A percentile compares a stretch with the other conserved stretches of the same genome.
phyloP scores from a whole-genome alignment of 2,888 invertebrate species.

The Iselma pallidipennis region DNA sequence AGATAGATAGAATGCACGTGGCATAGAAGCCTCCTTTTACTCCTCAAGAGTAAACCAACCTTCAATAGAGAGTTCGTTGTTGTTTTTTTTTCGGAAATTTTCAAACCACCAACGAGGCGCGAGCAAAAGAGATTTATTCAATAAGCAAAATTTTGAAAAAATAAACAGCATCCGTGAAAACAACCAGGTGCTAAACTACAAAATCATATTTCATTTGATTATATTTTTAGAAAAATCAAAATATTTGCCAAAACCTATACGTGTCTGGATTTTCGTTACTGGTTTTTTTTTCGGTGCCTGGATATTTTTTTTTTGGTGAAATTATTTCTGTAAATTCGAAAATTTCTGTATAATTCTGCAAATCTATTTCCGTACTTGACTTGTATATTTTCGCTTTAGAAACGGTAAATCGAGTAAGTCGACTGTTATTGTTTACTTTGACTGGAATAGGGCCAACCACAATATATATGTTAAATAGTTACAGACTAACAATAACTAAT shows the following conservation, averaged over 20 bases:
- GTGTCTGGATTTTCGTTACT: background rate
- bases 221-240: background rate
- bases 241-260: background rate
- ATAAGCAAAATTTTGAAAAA: no score
- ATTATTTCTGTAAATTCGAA: no score
- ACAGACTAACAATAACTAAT: conserved; percentile 13
- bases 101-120: no score
- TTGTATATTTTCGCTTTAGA: conserved; percentile 31
- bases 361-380: conserved; percentile 1
- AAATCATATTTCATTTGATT: background rate
- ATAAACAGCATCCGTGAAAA: background rate
- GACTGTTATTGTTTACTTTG: conserved; percentile 29
- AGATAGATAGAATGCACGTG: background rate
- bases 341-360: background rate
- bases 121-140: background rate
- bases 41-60: no score
- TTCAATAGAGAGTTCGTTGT: background rate
- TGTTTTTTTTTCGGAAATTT: no score
- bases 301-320: no score
- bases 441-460: conserved; percentile 32
- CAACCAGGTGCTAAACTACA: background rate
- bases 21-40: background rate
- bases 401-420: conserved; percentile 33
- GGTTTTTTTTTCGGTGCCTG: background rate
- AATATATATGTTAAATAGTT: conserved; percentile 31